These are phyloP conservation scores for Phataginus tricuspis DNA, from an alignment of 2,797 vertebrate species.

Conservation along the genomic window DNA sequence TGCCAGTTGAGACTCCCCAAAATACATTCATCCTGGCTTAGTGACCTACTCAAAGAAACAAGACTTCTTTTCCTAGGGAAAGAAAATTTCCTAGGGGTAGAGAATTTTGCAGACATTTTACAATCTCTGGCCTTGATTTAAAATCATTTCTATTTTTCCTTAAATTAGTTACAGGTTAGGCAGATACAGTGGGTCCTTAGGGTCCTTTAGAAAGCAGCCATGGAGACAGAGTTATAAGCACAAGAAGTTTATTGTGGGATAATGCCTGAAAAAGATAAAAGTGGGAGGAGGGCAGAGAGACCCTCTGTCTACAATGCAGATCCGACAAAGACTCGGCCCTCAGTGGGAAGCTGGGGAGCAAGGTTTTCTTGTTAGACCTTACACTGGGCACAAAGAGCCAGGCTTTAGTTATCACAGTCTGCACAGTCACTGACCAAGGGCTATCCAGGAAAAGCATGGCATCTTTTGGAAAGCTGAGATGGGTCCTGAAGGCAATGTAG, in stretches of 20 bases:
- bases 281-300: neutral
- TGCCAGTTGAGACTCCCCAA: neutral
- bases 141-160: slow-evolving; percentile 15
- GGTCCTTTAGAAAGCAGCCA: neutral
- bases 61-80: neutral
- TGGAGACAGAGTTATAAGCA: neutral
- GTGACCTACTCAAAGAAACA: neutral
- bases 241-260: neutral
- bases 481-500: neutral
- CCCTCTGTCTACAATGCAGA: neutral
- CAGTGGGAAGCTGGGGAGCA: neutral
- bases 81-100: neutral
- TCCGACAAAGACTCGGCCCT: neutral
- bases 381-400: neutral
- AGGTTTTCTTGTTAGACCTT: neutral
- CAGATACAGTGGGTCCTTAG: neutral
- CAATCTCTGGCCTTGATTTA: neutral
- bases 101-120: slow-evolving; percentile 7
- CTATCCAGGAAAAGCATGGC: neutral
- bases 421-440: neutral
- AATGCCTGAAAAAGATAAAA: neutral
- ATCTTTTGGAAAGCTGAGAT: neutral
- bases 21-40: neutral
- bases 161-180: neutral
- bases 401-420: neutral